Conservation (phyloP, 1,140 invertebrate genomes). For the Chironomus striatipennis region DNA sequence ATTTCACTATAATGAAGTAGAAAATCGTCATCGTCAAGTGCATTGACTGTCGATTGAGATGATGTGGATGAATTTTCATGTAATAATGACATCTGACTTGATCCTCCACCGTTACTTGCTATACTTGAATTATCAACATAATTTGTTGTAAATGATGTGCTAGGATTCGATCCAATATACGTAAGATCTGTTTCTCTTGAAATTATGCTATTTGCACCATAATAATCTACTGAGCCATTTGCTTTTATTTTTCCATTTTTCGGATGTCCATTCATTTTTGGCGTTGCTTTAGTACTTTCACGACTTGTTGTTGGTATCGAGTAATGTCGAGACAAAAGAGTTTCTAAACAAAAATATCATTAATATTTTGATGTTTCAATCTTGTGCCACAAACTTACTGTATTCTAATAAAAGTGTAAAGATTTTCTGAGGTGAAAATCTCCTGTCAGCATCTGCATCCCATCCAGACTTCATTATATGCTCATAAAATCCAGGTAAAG, state of each 20-base stretch:
- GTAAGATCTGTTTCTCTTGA: neutral
- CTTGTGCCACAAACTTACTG: no score
- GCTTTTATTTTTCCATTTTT: neutral
- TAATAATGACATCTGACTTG: conserved; percentile 38
- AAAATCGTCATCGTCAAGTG: neutral
- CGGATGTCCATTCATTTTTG: neutral
- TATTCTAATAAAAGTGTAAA: conserved; percentile 29
- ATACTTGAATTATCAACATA: neutral
- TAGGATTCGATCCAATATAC: neutral
- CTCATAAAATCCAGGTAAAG: conserved; percentile 62
- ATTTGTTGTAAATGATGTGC: neutral
- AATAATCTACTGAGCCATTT: neutral
- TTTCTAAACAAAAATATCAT: conserved; percentile 1
- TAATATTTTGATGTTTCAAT: no score
- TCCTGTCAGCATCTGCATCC: conserved; percentile 57
- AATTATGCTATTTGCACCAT: neutral
- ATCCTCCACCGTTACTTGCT: conserved; percentile 28
- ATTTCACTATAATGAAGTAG: neutral
- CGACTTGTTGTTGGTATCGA: neutral
- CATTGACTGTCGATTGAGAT: conserved; percentile 27
- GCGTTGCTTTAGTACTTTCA: neutral
- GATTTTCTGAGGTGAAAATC: conserved; percentile 59
- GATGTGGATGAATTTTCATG: conserved; percentile 40
- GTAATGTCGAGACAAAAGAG: neutral
- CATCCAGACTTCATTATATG: conserved; percentile 79